Base-by-base conservation (phyloP, 2,113 vertebrate genomes). In the Melanerpes formicivorus region DNA sequence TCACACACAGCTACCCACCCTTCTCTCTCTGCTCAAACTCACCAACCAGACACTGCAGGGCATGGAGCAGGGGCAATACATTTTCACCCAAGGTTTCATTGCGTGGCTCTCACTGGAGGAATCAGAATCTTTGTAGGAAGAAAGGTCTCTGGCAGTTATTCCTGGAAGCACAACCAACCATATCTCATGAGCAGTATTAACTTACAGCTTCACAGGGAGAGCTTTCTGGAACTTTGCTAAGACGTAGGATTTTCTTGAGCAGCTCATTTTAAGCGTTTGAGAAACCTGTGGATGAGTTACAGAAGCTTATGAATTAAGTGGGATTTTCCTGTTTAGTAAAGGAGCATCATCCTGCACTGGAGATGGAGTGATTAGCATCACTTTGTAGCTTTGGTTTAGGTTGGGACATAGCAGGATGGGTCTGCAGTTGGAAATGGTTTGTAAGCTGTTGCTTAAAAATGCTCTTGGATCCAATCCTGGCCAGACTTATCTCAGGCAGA, bases 1-100 rank as follows among this genome's bases (percentile, higher is more conserved):
- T 95, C 85, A 89, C 92, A 97, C 97, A 93, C 93, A 96, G 78
- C 66, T 76, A 80, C 90, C 96, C 93, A 96, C 94, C 96, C 25
- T 40, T 79, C 14, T 37, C 10, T 96, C 90, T 50, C 96, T 95
- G 95, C 95, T 95, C 96, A 87, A 44, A 76, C 18, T 88, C 64
- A 72, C 21, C 65, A 69, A 37, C 18, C 14, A 56, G 25, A 4
- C 42, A 17, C 17, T 5, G 0, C 16, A 88, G 83, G 48, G 29
- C 62, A 78, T 0, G 0, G 58, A 46, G 15, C 25, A 80, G 48
- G 18, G 54, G 10, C 3, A 9, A 18, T 64, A 52, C 3, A 25
- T 62, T 78, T 83, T 42, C 42, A 37, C 18, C 40, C 40, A 34
- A 52, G 14, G 14, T 75, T 91, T 84, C 63, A 16, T 83, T n/a